These are phyloP conservation scores for Proterorhinus semilunaris DNA, from an alignment of 2,113 vertebrate species.

Conservation along the genomic window DNA sequence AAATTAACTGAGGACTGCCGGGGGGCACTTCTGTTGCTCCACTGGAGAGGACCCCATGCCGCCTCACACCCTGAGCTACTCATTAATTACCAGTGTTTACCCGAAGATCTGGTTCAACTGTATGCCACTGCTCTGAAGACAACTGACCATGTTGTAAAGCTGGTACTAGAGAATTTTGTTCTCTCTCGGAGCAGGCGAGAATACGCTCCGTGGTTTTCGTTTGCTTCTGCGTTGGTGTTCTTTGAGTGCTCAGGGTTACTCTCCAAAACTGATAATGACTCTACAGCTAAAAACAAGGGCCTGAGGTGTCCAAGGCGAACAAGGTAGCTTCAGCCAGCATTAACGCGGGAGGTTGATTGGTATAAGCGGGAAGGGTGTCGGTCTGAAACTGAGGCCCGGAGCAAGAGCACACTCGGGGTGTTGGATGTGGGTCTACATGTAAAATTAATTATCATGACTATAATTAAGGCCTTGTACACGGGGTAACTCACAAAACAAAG, in stretches of 20 bases:
- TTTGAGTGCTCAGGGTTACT: background rate
- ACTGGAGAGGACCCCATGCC: slow-evolving; percentile 19
- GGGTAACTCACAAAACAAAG: too few species aligned
- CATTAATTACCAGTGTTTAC: slow-evolving; percentile 46
- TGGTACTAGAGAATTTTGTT: background rate
- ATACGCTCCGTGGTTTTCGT: background rate
- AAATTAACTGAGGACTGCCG: slow-evolving; percentile 34
- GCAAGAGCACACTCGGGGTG: too few species aligned
- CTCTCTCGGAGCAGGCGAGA: background rate
- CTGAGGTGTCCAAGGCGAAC: too few species aligned
- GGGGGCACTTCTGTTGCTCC: slow-evolving; percentile 19
- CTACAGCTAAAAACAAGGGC: background rate
- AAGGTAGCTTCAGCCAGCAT: too few species aligned
- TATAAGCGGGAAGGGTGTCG: too few species aligned
- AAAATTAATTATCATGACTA: too few species aligned
- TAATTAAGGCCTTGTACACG: too few species aligned
- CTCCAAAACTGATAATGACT: background rate
- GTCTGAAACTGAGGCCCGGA: too few species aligned
- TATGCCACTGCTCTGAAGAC: slow-evolving; percentile 30
- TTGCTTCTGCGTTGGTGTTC: background rate
- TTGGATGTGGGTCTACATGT: too few species aligned
- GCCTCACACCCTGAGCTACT: slow-evolving; percentile 16
- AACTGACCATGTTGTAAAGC: slow-evolving; percentile 21
- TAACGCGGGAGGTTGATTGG: too few species aligned
- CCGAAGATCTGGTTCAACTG: slow-evolving; percentile 30